Evolutionary conservation across 2,888 invertebrate species (phyloP).

Genomic region (Acronicta leporina): DNA sequence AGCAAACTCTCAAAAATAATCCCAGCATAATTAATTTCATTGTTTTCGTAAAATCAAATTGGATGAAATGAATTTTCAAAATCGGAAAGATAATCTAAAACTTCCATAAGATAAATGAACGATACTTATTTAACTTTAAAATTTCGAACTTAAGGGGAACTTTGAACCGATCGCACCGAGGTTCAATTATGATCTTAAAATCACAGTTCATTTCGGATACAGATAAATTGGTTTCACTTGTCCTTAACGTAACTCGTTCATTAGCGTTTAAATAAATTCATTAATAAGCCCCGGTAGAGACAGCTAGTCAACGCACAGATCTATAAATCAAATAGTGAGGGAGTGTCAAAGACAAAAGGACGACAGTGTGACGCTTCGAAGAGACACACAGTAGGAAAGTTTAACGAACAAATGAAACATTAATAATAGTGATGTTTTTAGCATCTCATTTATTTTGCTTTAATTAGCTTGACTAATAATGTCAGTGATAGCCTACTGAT

Average conservation of each 20-base stretch:
- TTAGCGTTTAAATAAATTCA: slow-evolving; percentile 89
- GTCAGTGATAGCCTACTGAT: too few species aligned
- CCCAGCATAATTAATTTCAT: slow-evolving; percentile 46
- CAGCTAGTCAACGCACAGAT: slow-evolving; percentile 85
- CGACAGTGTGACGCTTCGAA: slow-evolving; percentile 69
- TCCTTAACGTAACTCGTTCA: slow-evolving; percentile 86
- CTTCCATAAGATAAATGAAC: slow-evolving; percentile 55
- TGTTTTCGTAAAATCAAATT: slow-evolving; percentile 54
- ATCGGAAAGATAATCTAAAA: slow-evolving; percentile 54
- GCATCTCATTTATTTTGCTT: neutral
- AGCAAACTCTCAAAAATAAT: slow-evolving; percentile 36
- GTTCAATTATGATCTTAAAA: slow-evolving; percentile 76
- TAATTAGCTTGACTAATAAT: neutral
- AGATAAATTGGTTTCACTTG: slow-evolving; percentile 84
- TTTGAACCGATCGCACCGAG: slow-evolving; percentile 39
- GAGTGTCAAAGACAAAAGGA: slow-evolving; percentile 87
- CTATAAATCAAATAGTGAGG: slow-evolving; percentile 89
- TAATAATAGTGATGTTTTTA: neutral
- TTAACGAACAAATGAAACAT: slow-evolving; percentile 30
- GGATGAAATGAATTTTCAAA: slow-evolving; percentile 41
- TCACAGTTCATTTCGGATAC: slow-evolving; percentile 75
- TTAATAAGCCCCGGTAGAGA: slow-evolving; percentile 84
- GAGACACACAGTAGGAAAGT: slow-evolving; percentile 63
- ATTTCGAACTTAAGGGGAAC: slow-evolving; percentile 48
- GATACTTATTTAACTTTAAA: slow-evolving; percentile 54